Percentiles rank a stretch among this genome's conserved stretches.
Conservation (phyloP, 2,888 invertebrate species). For the Andrena bicolor region DNA sequence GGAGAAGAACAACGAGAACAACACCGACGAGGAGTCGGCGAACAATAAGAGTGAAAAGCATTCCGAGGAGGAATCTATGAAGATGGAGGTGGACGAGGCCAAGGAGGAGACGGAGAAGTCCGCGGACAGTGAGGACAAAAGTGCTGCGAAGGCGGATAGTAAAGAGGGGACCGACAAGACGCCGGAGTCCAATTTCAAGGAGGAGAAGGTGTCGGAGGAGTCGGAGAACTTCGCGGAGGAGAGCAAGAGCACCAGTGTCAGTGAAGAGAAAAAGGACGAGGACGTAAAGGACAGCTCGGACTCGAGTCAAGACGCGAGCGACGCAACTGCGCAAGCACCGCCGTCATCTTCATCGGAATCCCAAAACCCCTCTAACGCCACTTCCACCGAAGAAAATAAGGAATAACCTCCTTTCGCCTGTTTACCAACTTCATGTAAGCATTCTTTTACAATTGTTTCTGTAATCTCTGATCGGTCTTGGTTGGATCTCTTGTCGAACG, state of each 20-base stretch:
- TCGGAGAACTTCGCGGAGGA: slow-evolving; percentile 78
- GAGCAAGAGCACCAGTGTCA: slow-evolving; percentile 65
- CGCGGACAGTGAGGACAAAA: slow-evolving; percentile 72
- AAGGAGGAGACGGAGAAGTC: slow-evolving; percentile 77
- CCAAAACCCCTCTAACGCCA: slow-evolving; percentile 77
- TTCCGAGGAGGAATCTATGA: slow-evolving; percentile 78
- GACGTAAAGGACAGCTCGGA: slow-evolving; percentile 82
- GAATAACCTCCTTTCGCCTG: slow-evolving; percentile 80
- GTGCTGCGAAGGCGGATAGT: slow-evolving; percentile 73
- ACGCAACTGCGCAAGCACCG: slow-evolving; percentile 75
- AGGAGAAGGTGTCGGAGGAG: slow-evolving; percentile 79
- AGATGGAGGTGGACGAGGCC: slow-evolving; percentile 81
- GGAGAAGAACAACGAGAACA: slow-evolving; percentile 81
- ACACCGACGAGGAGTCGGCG: slow-evolving; percentile 79
- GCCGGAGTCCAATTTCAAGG: slow-evolving; percentile 79
- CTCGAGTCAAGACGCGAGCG: slow-evolving; percentile 82
- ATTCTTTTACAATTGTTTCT: slow-evolving; percentile 35
- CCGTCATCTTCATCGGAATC: slow-evolving; percentile 75
- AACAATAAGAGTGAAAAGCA: slow-evolving; percentile 82
- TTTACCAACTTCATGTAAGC: slow-evolving; percentile 74
- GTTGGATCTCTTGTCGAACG: slow-evolving; percentile 6
- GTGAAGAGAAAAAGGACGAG: slow-evolving; percentile 78
- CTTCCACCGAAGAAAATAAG: slow-evolving; percentile 80
- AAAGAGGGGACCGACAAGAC: slow-evolving; percentile 72
- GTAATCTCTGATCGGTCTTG: slow-evolving; percentile 6